A percentile compares a stretch with the other conserved stretches of the same genome.
These are phyloP conservation scores for Dioctria linearis DNA, from an alignment of 2,888 invertebrate genomes.

Conservation along the genomic window DNA sequence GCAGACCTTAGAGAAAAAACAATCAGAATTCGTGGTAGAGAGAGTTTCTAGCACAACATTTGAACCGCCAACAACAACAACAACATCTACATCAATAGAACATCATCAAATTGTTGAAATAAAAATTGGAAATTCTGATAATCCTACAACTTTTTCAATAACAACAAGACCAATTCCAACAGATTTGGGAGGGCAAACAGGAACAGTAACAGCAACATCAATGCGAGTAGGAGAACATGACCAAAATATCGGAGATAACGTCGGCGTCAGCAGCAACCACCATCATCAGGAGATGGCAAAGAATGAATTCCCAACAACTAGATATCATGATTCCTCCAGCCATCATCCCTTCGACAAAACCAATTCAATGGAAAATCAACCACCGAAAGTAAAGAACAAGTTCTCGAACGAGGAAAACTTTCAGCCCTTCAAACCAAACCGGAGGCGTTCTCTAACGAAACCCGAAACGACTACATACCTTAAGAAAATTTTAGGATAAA, in stretches of 20 bases:
- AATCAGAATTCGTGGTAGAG: not conserved
- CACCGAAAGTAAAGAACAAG: conserved; percentile 62
- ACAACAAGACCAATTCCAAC: conserved; percentile 34
- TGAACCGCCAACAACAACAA: conserved; percentile 37
- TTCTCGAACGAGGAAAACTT: conserved; percentile 69
- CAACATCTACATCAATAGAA: too few relatives aligned
- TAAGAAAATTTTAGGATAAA: conserved; percentile 71
- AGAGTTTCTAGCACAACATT: conserved; percentile 45
- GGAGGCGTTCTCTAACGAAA: conserved; percentile 69
- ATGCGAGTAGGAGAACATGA: not conserved
- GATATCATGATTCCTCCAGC: conserved; percentile 2
- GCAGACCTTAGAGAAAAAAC: not conserved
- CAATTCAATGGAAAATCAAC: conserved; percentile 34
- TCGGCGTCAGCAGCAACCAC: not conserved
- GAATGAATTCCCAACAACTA: conserved; percentile 20
- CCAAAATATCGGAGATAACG: not conserved
- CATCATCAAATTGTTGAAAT: conserved; percentile 57
- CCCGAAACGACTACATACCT: conserved; percentile 70
- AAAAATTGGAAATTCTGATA: conserved; percentile 56
- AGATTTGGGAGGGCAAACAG: not conserved
- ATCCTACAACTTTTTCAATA: conserved; percentile 55
- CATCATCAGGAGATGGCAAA: conserved; percentile 1
- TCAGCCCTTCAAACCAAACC: conserved; percentile 70
- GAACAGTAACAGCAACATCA: not conserved
- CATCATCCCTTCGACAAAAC: conserved; percentile 9